These are phyloP conservation scores for Psittacara wagleri DNA, from an alignment of 2,113 vertebrate genomes.

Conservation along the genomic window DNA sequence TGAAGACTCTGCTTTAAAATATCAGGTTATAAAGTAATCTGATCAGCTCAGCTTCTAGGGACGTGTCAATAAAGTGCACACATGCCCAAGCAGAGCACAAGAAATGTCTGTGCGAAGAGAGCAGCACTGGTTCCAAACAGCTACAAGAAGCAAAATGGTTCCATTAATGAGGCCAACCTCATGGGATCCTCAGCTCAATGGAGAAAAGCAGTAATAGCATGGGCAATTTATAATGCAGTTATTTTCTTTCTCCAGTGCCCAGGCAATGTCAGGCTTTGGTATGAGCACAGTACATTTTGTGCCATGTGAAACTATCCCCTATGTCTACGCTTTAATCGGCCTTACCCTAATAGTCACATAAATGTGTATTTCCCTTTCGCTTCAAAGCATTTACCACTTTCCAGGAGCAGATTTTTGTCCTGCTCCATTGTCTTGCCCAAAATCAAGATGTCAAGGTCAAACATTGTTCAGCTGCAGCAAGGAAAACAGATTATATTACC, in stretches of 20 bases:
- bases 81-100: neutral
- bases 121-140: neutral
- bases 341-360: neutral
- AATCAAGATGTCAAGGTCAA: neutral
- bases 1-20: neutral
- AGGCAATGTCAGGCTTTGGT: neutral
- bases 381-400: neutral
- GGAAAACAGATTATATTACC: constrained; percentile 35
- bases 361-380: neutral
- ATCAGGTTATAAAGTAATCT: neutral
- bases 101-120: neutral
- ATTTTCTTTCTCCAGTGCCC: neutral
- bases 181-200: neutral
- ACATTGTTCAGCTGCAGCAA: neutral
- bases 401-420: neutral
- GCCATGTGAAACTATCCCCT: neutral
- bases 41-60: neutral
- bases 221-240: neutral
- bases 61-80: rapidly evolving
- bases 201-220: neutral
- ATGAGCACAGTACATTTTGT: neutral
- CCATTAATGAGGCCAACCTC: neutral
- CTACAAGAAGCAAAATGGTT: neutral
- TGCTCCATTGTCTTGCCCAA: neutral
- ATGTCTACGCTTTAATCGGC: neutral